Percentiles rank a stretch among this genome's conserved stretches.
phyloP scores from a whole-genome alignment of 2,797 vertebrate genomes.

The Gobionotothen gibberifrons region DNA sequence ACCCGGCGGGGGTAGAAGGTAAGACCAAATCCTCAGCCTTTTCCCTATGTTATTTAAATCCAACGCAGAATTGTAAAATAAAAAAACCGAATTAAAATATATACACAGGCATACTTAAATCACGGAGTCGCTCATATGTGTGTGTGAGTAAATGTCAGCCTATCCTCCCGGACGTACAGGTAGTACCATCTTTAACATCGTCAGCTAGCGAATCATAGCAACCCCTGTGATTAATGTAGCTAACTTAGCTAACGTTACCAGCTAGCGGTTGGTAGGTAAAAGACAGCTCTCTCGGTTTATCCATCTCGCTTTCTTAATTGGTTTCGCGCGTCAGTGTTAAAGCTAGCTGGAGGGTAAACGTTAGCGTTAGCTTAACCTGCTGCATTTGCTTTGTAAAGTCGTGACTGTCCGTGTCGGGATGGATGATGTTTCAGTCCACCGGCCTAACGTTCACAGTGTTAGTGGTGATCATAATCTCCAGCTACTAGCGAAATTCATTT shows the following conservation, averaged over 20 bases:
- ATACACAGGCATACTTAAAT: rapidly evolving
- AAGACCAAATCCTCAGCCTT: constrained; percentile 40
- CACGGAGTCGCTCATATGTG: neutral
- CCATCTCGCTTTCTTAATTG: neutral
- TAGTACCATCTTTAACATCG: constrained; percentile 51
- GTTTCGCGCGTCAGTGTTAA: neutral
- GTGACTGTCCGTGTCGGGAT: constrained; percentile 72
- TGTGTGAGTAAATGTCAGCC: constrained; percentile 3
- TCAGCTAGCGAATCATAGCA: constrained; percentile 59
- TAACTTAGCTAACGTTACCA: constrained; percentile 50
- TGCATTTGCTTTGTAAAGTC: constrained; percentile 60
- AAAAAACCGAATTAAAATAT: neutral
- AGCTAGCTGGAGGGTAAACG: constrained; percentile 2
- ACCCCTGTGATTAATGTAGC: constrained; percentile 59
- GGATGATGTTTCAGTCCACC: constrained; percentile 52
- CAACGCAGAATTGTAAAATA: neutral
- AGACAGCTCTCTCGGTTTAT: neutral
- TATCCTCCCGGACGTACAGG: constrained; percentile 48
- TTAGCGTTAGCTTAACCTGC: constrained; percentile 39
- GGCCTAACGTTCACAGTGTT: constrained; percentile 56
- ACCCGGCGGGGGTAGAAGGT: constrained; percentile 77
- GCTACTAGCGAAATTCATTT: neutral
- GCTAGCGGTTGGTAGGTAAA: constrained; percentile 20
- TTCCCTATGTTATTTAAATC: constrained; percentile 13
- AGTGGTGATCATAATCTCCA: constrained; percentile 2